Evolutionary conservation across 2,888 invertebrate genomes (phyloP).

Genomic region (Arenicola marina): DNA sequence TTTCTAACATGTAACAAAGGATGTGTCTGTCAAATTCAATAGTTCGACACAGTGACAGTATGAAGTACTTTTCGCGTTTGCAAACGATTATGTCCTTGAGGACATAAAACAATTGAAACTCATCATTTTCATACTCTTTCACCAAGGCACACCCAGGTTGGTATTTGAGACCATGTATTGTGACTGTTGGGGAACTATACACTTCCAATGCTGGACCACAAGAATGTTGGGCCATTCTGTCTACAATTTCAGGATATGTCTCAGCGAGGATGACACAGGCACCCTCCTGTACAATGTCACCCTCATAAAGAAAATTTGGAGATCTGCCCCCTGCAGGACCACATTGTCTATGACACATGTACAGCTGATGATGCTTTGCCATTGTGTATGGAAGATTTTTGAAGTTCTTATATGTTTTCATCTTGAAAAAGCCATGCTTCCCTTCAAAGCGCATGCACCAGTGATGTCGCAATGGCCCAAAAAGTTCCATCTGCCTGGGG

Average conservation of each 20-base stretch:
- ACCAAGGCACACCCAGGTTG: no score
- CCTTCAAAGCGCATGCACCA: constrained; percentile 35
- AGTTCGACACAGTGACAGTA: no score
- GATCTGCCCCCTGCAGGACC: not conserved
- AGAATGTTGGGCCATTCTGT: no score
- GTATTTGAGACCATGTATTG: not conserved
- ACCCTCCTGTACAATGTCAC: not conserved
- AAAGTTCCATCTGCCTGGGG: constrained; percentile 28
- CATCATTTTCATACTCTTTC: no score
- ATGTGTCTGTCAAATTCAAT: no score
- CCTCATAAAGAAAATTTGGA: not conserved
- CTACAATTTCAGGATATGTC: no score
- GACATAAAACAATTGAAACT: no score
- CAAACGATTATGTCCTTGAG: no score
- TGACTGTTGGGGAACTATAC: not conserved
- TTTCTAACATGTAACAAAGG: no score
- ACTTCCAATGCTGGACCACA: no score
- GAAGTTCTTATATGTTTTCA: constrained; percentile 22
- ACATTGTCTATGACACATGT: not conserved
- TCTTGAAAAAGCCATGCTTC: constrained; percentile 32
- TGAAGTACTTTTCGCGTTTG: no score
- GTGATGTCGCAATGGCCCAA: constrained; percentile 32
- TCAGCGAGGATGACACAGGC: not conserved
- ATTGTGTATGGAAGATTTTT: constrained; percentile 13
- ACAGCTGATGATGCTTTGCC: not conserved